Evolutionary conservation across 2,797 vertebrate genomes (phyloP).

Genomic region (Pseudocheirus occidentalis): DNA sequence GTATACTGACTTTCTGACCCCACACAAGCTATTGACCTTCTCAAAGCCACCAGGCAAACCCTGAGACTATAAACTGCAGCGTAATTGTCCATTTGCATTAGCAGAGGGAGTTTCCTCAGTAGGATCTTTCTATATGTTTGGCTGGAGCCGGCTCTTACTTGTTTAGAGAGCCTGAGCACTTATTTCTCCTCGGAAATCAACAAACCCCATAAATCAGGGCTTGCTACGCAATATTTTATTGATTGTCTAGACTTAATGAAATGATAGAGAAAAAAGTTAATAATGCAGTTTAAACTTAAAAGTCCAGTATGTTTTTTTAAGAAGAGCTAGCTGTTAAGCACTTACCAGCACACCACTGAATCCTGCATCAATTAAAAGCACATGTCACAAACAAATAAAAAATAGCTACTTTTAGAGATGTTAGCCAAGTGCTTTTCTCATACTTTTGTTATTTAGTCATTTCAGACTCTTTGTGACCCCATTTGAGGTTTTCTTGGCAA

Average conservation of each 20-base stretch:
- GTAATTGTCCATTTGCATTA: neutral
- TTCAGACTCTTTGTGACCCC: neutral
- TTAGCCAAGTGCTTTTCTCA: neutral
- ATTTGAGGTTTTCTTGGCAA: neutral
- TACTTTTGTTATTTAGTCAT: neutral
- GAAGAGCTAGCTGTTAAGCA: neutral
- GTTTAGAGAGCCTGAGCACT: neutral
- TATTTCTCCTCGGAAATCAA: neutral
- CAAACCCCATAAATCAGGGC: neutral
- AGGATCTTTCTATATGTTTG: neutral
- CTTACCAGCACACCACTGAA: neutral
- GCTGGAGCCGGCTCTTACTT: neutral
- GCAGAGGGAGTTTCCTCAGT: neutral
- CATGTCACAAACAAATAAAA: neutral
- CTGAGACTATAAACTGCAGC: neutral
- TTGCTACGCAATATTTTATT: neutral
- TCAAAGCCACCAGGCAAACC: neutral
- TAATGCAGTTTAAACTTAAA: neutral
- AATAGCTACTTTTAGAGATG: neutral
- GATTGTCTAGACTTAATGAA: neutral
- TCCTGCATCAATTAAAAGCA: neutral
- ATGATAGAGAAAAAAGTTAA: neutral
- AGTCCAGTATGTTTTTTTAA: neutral
- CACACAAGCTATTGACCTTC: neutral
- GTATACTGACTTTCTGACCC: neutral